Evolutionary conservation across 2,797 vertebrate genomes (phyloP).

Genomic region (Pangasius djambal): DNA sequence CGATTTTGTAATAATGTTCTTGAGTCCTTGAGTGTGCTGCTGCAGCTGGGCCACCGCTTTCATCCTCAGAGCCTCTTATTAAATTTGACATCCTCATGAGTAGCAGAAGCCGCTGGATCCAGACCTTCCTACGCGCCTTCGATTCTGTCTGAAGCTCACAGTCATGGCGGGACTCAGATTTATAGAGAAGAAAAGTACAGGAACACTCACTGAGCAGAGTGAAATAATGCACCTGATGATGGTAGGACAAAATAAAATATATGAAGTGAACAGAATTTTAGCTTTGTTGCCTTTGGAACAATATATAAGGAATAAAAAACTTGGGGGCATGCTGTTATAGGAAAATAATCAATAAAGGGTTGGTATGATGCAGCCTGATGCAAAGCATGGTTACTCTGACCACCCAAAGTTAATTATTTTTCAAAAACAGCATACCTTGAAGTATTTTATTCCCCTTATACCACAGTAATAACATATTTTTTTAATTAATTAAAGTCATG

Average conservation of each 20-base stretch:
- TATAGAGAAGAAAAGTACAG: background rate
- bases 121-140: slow-evolving; percentile 30
- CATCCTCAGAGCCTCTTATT: slow-evolving; percentile 55
- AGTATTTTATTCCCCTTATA: background rate
- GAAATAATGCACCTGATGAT: background rate
- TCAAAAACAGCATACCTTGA: background rate
- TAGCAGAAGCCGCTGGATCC: slow-evolving; percentile 26
- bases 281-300: background rate
- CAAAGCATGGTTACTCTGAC: background rate
- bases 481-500: no score
- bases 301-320: background rate
- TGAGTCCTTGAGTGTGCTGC: slow-evolving; percentile 47
- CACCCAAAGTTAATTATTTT: background rate
- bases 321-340: background rate
- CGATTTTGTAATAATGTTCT: slow-evolving; percentile 54
- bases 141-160: slow-evolving; percentile 25
- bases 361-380: background rate
- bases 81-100: slow-evolving; percentile 54
- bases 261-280: slow-evolving; percentile 13
- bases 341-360: background rate
- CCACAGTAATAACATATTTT: background rate
- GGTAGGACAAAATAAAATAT: background rate
- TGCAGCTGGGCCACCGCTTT: slow-evolving; percentile 56
- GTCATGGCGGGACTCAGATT: slow-evolving; percentile 13
- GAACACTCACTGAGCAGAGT: background rate